Percentiles rank a stretch among this genome's conserved stretches.
phyloP scores from a whole-genome alignment of 2,888 invertebrate genomes.

The Hypolimnas misippus region DNA sequence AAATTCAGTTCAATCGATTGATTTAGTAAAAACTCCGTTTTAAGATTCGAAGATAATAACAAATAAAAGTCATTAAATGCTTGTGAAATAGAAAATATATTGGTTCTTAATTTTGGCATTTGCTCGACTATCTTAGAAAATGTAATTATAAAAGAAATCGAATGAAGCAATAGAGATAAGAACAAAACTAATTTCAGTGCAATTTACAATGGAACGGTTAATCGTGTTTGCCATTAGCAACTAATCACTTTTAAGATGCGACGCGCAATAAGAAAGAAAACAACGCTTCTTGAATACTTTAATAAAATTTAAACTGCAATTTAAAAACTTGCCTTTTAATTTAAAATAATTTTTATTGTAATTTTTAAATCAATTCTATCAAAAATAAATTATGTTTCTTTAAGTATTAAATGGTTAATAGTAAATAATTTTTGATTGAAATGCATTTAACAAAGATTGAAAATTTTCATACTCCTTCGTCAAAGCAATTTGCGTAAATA shows the following conservation, averaged over 20 bases:
- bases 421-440: no score
- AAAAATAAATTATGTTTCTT: no score
- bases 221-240: constrained; percentile 13
- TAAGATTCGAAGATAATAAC: no score
- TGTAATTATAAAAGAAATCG: neutral
- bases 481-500: no score
- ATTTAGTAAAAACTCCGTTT: no score
- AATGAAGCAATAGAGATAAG: neutral
- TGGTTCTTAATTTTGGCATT: neutral
- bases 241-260: constrained; percentile 21
- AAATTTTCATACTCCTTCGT: no score
- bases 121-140: no score
- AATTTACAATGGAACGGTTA: constrained; percentile 2
- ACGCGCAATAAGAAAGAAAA: constrained; percentile 14
- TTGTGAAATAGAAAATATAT: neutral
- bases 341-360: neutral
- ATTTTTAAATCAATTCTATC: no score
- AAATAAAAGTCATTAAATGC: no score
- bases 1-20: no score
- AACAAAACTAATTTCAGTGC: constrained; percentile 1
- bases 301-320: neutral
- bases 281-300: neutral
- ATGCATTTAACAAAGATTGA: no score
- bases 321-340: neutral
- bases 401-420: no score